These are phyloP conservation scores for Tyto alba DNA, from an alignment of 2,113 vertebrate species.

Conservation along the genomic window DNA sequence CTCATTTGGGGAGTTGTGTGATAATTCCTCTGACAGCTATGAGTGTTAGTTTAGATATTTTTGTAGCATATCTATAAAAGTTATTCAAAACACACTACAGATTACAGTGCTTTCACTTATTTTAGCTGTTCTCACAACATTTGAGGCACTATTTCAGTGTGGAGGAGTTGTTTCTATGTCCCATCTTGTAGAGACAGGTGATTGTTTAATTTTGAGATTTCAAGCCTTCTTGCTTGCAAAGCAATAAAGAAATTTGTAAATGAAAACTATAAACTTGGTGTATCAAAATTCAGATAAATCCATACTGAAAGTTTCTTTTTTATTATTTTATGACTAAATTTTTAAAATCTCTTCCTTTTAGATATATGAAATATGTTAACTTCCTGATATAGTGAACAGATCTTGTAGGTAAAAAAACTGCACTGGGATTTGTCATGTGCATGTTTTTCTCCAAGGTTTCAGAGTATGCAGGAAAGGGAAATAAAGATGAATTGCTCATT, in stretches of 20 bases:
- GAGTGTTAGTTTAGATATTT: not conserved
- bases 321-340: not conserved
- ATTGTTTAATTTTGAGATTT: not conserved
- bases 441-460: not conserved
- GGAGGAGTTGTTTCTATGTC: not conserved
- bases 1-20: not conserved
- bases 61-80: not conserved
- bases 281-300: not conserved
- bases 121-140: not conserved
- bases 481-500: not conserved
- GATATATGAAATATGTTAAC: not conserved
- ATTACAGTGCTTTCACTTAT: not conserved
- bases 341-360: not conserved
- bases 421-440: not conserved
- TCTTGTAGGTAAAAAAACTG: not conserved
- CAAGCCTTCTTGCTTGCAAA: not conserved
- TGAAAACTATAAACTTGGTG: not conserved
- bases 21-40: not conserved
- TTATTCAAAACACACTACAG: not conserved
- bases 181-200: not conserved
- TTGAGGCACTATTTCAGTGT: not conserved
- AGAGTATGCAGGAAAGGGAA: not conserved
- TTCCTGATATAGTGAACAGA: not conserved
- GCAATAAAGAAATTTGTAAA: not conserved
- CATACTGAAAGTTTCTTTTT: not conserved